A percentile compares a stretch with the other conserved stretches of the same genome.
phyloP scores from a whole-genome alignment of 2,888 invertebrate genomes.

The Harpalus rufipes region DNA sequence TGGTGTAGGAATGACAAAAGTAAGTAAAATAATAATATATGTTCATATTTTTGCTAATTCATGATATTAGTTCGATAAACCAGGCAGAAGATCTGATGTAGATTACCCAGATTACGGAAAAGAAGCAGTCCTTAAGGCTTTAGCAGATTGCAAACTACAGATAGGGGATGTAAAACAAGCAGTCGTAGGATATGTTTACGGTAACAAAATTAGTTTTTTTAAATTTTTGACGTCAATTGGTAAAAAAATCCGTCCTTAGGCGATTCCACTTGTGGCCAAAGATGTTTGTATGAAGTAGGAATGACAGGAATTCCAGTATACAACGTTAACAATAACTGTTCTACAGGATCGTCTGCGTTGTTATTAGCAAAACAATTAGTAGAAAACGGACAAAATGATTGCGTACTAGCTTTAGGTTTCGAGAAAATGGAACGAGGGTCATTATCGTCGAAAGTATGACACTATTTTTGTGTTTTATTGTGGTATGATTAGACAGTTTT shows the following conservation, averaged over 20 bases:
- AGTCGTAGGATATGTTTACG: constrained; percentile 95
- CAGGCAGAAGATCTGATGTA: constrained; percentile 86
- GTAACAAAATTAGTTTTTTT: constrained; percentile 72
- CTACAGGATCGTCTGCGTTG: constrained; percentile 96
- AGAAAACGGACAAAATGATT: constrained; percentile 92
- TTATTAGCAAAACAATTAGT: constrained; percentile 94
- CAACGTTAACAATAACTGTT: constrained; percentile 99
- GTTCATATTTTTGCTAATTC: constrained; percentile 28
- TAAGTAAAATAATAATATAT: constrained; percentile 74
- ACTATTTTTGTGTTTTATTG: neutral
- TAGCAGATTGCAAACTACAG: constrained; percentile 88
- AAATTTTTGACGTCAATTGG: constrained; percentile 8
- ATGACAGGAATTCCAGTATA: constrained; percentile 98
- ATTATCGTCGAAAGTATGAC: constrained; percentile 83
- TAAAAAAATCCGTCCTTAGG: constrained; percentile 76
- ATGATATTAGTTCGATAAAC: constrained; percentile 90
- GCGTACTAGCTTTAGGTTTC: constrained; percentile 96
- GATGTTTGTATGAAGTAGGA: constrained; percentile 95
- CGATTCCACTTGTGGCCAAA: constrained; percentile 97
- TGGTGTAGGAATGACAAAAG: constrained; percentile 98
- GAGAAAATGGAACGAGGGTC: constrained; percentile 99
- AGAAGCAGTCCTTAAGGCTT: constrained; percentile 93
- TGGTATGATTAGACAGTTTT: constrained; percentile 66
- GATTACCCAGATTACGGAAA: constrained; percentile 98
- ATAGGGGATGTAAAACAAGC: constrained; percentile 92